phyloP scores from a whole-genome alignment of 2,888 invertebrate species.

The Cephus pygmeus region DNA sequence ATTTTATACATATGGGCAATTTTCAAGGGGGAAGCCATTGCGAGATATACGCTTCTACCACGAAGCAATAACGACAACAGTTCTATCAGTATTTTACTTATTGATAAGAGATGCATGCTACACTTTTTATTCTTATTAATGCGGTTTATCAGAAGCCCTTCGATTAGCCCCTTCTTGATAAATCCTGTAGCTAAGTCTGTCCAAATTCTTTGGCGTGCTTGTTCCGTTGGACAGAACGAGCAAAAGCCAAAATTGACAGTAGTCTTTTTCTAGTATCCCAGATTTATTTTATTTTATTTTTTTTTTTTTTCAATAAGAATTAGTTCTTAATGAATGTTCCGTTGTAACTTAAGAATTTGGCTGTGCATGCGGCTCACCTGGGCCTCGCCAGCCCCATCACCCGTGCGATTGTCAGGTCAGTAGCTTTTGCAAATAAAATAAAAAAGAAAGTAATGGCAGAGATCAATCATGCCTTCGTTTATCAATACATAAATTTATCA shows the following conservation, averaged over 20 bases:
- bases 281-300: not conserved
- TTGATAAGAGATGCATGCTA: not conserved
- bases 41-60: not conserved
- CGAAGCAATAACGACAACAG: not conserved
- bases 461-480: not conserved
- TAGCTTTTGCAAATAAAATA: conserved; percentile 30
- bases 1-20: not conserved
- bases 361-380: conserved; percentile 73
- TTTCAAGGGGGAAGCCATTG: not conserved
- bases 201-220: not conserved
- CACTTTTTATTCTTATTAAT: not conserved
- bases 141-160: not conserved
- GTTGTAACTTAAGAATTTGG: conserved; percentile 64
- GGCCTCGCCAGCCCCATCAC: conserved; percentile 67
- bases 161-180: not conserved
- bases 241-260: not conserved
- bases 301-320: not conserved
- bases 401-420: conserved; percentile 68
- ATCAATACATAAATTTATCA: not conserved
- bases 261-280: not conserved
- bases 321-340: conserved; percentile 40
- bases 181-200: not conserved
- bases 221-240: not conserved
- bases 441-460: not conserved
- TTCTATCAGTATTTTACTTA: not conserved